Evolutionary conservation across 1,140 invertebrate species (phyloP).

Genomic region (Polyergus mexicanus): DNA sequence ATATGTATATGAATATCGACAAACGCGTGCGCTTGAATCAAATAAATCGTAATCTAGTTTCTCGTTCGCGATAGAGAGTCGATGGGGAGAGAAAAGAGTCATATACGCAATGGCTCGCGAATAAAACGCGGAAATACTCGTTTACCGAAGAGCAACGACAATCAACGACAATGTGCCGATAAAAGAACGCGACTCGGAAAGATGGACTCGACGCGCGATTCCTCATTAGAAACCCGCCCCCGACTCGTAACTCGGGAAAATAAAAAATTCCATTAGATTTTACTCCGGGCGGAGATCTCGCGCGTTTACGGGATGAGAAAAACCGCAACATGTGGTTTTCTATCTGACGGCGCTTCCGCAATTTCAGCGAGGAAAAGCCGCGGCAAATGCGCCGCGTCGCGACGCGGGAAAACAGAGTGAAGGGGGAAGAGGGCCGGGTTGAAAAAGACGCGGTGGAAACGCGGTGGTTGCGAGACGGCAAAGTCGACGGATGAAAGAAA

Average conservation of each 20-base stretch:
- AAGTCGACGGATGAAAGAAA: constrained; percentile 23
- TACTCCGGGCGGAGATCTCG: neutral
- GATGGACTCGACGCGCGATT: constrained; percentile 24
- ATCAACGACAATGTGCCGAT: neutral
- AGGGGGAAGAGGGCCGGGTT: neutral
- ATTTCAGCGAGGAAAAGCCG: constrained; percentile 22
- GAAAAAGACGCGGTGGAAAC: constrained; percentile 31
- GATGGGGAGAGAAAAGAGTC: neutral
- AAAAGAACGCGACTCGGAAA: neutral
- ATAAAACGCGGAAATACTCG: constrained; percentile 15
- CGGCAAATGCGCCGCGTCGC: constrained; percentile 9
- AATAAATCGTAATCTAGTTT: constrained; percentile 24
- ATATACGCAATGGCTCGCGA: neutral
- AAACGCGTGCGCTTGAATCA: neutral
- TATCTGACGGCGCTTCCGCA: constrained; percentile 17
- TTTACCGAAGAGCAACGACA: neutral
- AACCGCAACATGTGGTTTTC: constrained; percentile 49
- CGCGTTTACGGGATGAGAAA: neutral
- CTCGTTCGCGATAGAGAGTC: neutral
- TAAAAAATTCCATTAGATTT: constrained; percentile 50
- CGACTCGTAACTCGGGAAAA: neutral
- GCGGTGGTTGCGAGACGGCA: constrained; percentile 40
- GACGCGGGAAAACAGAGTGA: neutral
- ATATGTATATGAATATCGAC: neutral
- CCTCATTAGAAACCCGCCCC: constrained; percentile 27